These are phyloP conservation scores for Chromoteleia sp. DNA, from an alignment of 2,888 invertebrate genomes.

Conservation along the genomic window DNA sequence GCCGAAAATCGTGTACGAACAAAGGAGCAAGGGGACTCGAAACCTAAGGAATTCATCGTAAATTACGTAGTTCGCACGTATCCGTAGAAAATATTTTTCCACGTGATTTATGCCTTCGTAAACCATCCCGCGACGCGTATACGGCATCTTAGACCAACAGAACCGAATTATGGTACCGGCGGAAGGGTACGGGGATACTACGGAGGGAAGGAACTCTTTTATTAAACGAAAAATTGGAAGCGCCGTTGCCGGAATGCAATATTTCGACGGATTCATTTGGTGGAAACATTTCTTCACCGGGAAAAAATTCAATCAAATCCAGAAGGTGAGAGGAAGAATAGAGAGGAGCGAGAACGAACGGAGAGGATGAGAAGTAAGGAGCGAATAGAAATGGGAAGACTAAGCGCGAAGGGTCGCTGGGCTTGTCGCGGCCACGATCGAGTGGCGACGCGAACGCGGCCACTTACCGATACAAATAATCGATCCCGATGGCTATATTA, in stretches of 20 bases:
- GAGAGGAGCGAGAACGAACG: slow-evolving; percentile 56
- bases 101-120: slow-evolving; percentile 70
- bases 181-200: slow-evolving; percentile 69
- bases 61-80: slow-evolving; percentile 69
- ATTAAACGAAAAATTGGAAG: slow-evolving; percentile 84
- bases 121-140: slow-evolving; percentile 70
- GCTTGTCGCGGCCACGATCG: slow-evolving; percentile 37
- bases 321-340: slow-evolving; percentile 74
- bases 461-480: slow-evolving; percentile 58
- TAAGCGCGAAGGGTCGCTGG: slow-evolving; percentile 46
- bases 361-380: slow-evolving; percentile 57
- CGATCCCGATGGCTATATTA: slow-evolving; percentile 34
- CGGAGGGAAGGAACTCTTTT: slow-evolving; percentile 79
- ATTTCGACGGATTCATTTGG: slow-evolving; percentile 85
- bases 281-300: slow-evolving; percentile 84
- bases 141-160: slow-evolving; percentile 70
- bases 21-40: slow-evolving; percentile 41
- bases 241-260: slow-evolving; percentile 84
- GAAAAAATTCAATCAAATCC: slow-evolving; percentile 84
- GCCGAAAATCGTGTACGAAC: slow-evolving; percentile 37
- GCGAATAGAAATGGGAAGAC: slow-evolving; percentile 60
- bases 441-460: slow-evolving; percentile 22
- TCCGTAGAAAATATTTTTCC: slow-evolving; percentile 69
- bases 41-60: slow-evolving; percentile 66
- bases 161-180: slow-evolving; percentile 66